Evolutionary conservation across 2,113 vertebrate species (phyloP), one percentile per base, ranked within the genome.

Genomic region (Oriolus oriolus): DNA sequence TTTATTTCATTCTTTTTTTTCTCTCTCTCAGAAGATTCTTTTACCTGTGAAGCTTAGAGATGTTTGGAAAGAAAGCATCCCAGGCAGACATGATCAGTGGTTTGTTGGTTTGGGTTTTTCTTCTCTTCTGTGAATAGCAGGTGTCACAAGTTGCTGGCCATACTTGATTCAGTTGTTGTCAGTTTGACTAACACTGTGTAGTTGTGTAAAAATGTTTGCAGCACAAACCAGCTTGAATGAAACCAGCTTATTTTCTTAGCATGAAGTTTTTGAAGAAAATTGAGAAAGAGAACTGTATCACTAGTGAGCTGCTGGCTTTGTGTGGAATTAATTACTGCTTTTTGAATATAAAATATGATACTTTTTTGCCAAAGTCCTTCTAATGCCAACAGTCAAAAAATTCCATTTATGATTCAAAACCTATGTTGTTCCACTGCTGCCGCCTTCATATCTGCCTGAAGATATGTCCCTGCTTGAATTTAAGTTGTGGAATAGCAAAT

Each of bases 161-260:
- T 41, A 8, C 20, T 82, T 24, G 15, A 90, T 23, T 90, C 64
- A 74, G 74, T 76, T 91, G 53, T 50, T 65, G 19, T 79, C 81
- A 83, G 84, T 96, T 96, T 94, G 47, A 66, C 39, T 92, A 92
- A 90, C 63, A 59, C 66, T 47, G 9, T 37, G 42, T 35, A 69
- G 70, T 52, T 91, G 31, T 16, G 73, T 78, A 65, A 92, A 96
- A 91, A 90, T 70, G 30, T 83, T 96, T 93, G 70, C 50, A 90
- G 70, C 28, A n/a, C n/a, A n/a, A n/a, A n/a, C n/a, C n/a, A n/a
- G n/a, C n/a, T n/a, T 83, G 66, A 91, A 86, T 70, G 42, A 77
- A 93, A 79, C 24, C 27, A 83, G 57, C 23, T 88, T 66, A 26
- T 91, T 85, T 83, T 90, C 52, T 57, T 94, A 80, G 42, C 42